Evolutionary conservation across 2,797 vertebrate species (phyloP).

Genomic region (Crypturellus tataupa): DNA sequence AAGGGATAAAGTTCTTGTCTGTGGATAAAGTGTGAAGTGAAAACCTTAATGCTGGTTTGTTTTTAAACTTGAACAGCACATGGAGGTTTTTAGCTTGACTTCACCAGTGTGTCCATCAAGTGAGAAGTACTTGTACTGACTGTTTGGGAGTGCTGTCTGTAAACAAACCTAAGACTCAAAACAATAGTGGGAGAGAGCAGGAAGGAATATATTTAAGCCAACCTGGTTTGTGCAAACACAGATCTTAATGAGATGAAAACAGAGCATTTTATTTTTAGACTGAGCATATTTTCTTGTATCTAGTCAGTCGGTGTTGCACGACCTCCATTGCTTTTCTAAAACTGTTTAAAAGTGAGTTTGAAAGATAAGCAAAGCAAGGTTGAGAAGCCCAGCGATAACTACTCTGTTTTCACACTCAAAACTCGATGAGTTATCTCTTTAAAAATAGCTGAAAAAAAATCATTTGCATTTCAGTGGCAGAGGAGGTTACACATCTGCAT

Average conservation of each 20-base stretch:
- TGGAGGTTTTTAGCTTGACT: not conserved
- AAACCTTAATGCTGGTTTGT: not conserved
- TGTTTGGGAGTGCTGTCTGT: not conserved
- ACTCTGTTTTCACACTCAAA: not conserved
- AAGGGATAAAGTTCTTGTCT: not conserved
- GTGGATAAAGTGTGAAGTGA: not conserved
- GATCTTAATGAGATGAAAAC: not conserved
- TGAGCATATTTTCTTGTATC: not conserved
- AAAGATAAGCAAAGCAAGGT: not conserved
- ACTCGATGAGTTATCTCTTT: not conserved
- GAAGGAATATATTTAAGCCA: not conserved
- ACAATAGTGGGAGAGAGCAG: not conserved
- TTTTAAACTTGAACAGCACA: not conserved
- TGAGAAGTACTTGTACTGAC: not conserved
- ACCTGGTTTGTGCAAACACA: not conserved
- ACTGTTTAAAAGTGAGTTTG: not conserved
- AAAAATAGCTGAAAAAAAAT: not conserved
- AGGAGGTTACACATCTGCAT: not conserved
- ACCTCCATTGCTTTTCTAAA: not conserved
- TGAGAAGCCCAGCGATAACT: not conserved
- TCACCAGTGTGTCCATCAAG: not conserved
- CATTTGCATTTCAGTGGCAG: not conserved
- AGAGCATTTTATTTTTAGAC: not conserved
- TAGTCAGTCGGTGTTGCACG: not conserved
- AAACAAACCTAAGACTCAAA: conserved; percentile 6